Evolutionary conservation across 1,140 invertebrate species (phyloP).

Genomic region (Meloidogyne floridensis): DNA sequence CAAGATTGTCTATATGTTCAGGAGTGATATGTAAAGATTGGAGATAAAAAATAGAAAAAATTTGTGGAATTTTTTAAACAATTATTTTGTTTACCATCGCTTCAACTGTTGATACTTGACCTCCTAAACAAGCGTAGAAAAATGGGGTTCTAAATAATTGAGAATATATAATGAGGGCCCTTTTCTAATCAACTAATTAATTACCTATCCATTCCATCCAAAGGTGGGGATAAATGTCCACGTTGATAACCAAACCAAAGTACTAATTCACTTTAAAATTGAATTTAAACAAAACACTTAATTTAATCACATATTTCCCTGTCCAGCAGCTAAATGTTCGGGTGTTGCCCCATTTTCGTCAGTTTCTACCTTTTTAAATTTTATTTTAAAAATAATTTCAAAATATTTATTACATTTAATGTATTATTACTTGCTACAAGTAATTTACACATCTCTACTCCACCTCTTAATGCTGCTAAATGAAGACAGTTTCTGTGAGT

Average conservation of each 20-base stretch:
- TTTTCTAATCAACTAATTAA: not conserved
- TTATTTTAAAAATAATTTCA: conserved; percentile 2
- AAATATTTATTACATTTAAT: conserved; percentile 17
- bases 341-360: conserved; percentile 47
- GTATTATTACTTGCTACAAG: conserved; percentile 32
- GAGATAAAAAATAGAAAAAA: not conserved
- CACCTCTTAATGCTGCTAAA: conserved; percentile 43
- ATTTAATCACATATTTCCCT: conserved; percentile 31
- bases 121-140: conserved; percentile 52
- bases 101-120: conserved; percentile 46
- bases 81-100: conserved; percentile 29
- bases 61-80: conserved; percentile 12
- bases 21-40: conserved; percentile 30
- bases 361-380: conserved; percentile 36
- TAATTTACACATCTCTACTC: conserved; percentile 47
- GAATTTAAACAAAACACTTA: not conserved
- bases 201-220: conserved; percentile 39
- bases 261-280: conserved; percentile 21
- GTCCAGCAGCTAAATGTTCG: conserved; percentile 43
- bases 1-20: conserved; percentile 34
- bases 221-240: conserved; percentile 24
- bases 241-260: conserved; percentile 35
- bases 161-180: not conserved
- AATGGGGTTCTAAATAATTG: conserved; percentile 46
- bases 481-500: conserved; percentile 41